Conservation (phyloP, 2,888 invertebrate genomes). For the Podabrus alpinus region DNA sequence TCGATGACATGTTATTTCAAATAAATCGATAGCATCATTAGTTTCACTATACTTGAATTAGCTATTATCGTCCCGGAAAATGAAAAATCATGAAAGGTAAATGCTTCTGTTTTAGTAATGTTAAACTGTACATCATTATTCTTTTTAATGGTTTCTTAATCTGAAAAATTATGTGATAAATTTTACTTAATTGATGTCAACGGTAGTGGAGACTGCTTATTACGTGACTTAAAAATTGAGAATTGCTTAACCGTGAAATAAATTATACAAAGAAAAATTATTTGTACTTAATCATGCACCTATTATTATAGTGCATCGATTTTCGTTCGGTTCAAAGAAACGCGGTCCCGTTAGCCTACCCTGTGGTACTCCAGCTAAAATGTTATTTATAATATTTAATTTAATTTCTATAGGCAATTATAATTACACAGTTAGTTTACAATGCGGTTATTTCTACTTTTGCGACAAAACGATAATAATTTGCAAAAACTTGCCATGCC, state of each 20-base stretch:
- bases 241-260: background rate
- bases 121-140: background rate
- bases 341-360: background rate
- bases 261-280: background rate
- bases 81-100: background rate
- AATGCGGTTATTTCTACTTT: background rate
- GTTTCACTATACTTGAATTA: background rate
- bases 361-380: background rate
- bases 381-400: background rate
- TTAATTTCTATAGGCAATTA: background rate
- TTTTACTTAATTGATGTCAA: background rate
- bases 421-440: background rate
- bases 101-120: background rate
- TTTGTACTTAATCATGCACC: background rate
- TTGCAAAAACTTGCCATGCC: background rate
- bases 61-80: background rate
- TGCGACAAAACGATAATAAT: background rate
- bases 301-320: background rate
- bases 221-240: background rate
- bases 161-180: background rate
- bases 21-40: background rate
- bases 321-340: too few species aligned
- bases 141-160: background rate
- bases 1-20: constrained; percentile 6
- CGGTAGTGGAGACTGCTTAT: background rate